Conservation (phyloP, 2,888 invertebrate genomes). For the Pristionchus mayeri region DNA sequence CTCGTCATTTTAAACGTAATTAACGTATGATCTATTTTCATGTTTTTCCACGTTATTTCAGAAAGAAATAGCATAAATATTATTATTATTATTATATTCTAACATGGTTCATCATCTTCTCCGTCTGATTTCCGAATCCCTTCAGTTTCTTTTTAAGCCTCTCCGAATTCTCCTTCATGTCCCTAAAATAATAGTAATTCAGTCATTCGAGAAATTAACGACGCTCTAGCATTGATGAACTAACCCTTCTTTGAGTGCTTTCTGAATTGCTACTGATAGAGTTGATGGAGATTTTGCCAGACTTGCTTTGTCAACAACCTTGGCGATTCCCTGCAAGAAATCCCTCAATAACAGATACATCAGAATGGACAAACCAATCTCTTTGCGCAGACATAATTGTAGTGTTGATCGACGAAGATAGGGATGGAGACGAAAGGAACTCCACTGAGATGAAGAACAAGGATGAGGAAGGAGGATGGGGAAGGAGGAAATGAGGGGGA, state of each 20-base stretch:
- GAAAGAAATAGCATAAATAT: no score
- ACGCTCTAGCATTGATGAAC: no score
- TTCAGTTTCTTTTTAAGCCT: not conserved
- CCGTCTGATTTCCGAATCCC: not conserved
- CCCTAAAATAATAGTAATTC: not conserved
- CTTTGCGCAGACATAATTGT: not conserved
- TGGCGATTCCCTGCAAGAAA: not conserved
- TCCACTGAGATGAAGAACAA: not conserved
- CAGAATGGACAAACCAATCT: not conserved
- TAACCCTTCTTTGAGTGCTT: not conserved
- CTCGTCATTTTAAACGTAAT: no score
- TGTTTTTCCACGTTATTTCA: no score
- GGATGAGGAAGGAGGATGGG: not conserved
- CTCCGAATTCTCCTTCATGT: not conserved
- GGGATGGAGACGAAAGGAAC: not conserved
- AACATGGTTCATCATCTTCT: not conserved
- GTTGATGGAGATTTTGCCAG: not conserved
- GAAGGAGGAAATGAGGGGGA: not conserved
- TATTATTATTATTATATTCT: not conserved
- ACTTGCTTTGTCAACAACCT: not conserved
- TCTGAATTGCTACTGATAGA: not conserved
- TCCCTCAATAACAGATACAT: no score
- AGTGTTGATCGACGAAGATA: constrained; percentile 16
- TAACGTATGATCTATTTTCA: no score
- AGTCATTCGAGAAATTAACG: not conserved